Percentiles rank a stretch among this genome's conserved stretches.
phyloP scores from a whole-genome alignment of 2,888 invertebrate species.

The Cantharis lateralis region DNA sequence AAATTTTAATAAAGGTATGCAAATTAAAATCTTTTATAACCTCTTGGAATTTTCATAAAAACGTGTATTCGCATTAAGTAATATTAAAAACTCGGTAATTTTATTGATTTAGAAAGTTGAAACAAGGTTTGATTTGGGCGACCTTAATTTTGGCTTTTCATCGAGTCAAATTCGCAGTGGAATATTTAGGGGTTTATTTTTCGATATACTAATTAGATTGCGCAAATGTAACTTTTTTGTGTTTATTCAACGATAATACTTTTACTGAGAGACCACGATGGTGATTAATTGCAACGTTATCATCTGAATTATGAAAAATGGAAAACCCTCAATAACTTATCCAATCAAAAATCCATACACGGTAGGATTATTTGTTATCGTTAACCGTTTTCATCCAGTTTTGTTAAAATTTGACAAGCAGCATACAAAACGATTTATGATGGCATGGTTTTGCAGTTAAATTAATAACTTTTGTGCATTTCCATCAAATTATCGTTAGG shows the following conservation, averaged over 20 bases:
- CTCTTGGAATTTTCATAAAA: not conserved
- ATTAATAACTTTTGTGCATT: not conserved
- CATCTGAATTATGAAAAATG: not conserved
- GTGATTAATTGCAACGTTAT: not conserved
- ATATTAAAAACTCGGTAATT: not conserved
- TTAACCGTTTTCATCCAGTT: slow-evolving; percentile 13
- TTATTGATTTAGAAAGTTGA: not conserved
- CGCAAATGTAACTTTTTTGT: not conserved
- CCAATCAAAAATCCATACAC: slow-evolving; percentile 14
- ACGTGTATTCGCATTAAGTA: not conserved
- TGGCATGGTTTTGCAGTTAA: not conserved
- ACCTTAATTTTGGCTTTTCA: not conserved
- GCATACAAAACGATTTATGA: slow-evolving; percentile 11
- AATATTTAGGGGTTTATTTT: not conserved
- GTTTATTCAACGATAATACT: not conserved
- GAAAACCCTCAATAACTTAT: slow-evolving; percentile 5
- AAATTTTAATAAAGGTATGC: not conserved
- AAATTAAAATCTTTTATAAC: not conserved
- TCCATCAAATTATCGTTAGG: not conserved
- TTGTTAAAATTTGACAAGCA: slow-evolving; percentile 9
- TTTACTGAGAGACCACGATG: not conserved
- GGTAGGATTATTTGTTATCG: slow-evolving; percentile 9
- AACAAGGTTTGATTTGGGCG: not conserved
- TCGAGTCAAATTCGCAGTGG: not conserved
- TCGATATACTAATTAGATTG: not conserved